phyloP scores from a whole-genome alignment of 1,140 invertebrate genomes.

The Phenacoccus solenopsis region DNA sequence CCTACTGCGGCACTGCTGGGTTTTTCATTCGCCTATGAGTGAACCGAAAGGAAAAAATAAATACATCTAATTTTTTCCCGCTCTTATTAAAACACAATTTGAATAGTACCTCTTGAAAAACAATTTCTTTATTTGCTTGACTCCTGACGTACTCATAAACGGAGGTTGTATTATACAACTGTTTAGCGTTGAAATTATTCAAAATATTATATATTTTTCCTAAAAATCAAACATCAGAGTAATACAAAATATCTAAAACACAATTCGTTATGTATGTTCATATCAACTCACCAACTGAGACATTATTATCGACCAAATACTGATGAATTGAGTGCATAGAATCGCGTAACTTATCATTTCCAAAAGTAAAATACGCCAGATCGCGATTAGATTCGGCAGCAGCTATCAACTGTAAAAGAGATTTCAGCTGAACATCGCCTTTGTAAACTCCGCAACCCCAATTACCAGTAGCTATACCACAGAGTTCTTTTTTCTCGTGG shows the following conservation, averaged over 20 bases:
- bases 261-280: too few species aligned
- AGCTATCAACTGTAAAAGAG: conserved; percentile 83
- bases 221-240: too few species aligned
- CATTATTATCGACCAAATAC: conserved; percentile 37
- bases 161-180: neutral
- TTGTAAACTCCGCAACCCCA: conserved; percentile 96
- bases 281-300: conserved; percentile 30
- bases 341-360: conserved; percentile 52
- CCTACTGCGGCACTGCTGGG: too few species aligned
- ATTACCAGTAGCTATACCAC: conserved; percentile 80
- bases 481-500: conserved; percentile 34
- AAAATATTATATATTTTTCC: neutral
- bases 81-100: too few species aligned
- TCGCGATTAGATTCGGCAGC: conserved; percentile 52
- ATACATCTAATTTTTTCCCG: too few species aligned
- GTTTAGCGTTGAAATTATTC: neutral
- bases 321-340: conserved; percentile 57
- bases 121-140: neutral
- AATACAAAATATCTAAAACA: too few species aligned
- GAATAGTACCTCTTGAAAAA: too few species aligned
- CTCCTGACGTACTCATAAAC: neutral
- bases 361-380: conserved; percentile 84
- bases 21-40: too few species aligned
- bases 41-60: too few species aligned
- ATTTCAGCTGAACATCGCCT: conserved; percentile 75